Evolutionary conservation across 2,888 invertebrate genomes (phyloP).

Genomic region (Phengaris alcon): DNA sequence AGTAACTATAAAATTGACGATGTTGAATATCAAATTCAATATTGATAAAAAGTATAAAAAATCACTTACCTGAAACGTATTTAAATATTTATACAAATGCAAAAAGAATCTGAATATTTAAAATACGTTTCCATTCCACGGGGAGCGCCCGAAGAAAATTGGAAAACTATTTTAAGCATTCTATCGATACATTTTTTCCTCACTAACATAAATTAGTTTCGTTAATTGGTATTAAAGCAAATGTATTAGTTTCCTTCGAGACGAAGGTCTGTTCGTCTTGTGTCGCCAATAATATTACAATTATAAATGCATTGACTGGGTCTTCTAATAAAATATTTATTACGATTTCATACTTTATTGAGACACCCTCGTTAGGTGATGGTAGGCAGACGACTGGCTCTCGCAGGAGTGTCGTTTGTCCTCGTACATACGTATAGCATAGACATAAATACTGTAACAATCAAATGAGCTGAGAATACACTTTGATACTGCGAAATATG

Average conservation of each 20-base stretch:
- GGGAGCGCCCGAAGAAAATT: conserved; percentile 19
- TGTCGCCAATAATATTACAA: neutral
- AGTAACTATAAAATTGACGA: neutral
- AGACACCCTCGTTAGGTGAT: no score
- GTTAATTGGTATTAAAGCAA: neutral
- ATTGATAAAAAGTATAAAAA: conserved; percentile 14
- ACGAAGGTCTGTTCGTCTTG: neutral
- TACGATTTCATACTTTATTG: no score
- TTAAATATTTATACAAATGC: conserved; percentile 24
- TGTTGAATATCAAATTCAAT: neutral
- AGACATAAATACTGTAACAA: no score
- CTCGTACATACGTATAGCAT: no score
- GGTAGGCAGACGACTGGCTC: no score
- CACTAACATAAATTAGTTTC: conserved; percentile 3
- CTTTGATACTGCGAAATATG: no score
- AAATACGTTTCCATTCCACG: conserved; percentile 21
- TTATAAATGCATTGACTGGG: no score
- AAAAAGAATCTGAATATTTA: conserved; percentile 26
- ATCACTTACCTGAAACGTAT: conserved; percentile 18
- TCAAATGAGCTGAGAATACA: no score
- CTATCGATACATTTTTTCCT: neutral
- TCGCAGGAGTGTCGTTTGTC: no score
- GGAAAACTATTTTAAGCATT: conserved; percentile 20
- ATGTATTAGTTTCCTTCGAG: neutral
- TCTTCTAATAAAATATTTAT: no score